A percentile compares a stretch with the other conserved stretches of the same genome.
Evolutionary conservation across 2,113 vertebrate genomes (phyloP).

Genomic region (Notothenia coriiceps): DNA sequence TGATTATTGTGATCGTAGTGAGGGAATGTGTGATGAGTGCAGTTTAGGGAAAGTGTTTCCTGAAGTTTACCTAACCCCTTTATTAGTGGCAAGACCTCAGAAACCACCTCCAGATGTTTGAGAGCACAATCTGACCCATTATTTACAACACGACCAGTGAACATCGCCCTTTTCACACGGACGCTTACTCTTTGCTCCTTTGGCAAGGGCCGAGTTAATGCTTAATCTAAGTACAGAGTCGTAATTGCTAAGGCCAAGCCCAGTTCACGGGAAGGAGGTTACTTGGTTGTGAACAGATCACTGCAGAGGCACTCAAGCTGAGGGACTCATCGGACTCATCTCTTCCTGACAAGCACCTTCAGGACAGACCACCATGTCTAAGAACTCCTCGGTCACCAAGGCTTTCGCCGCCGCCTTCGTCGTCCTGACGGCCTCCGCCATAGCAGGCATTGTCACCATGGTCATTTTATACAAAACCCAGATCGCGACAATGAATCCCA

Average conservation of each 20-base stretch:
- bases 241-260: constrained; percentile 61
- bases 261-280: constrained; percentile 69
- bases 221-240: constrained; percentile 69
- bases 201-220: constrained; percentile 76
- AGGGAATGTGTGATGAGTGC: constrained; percentile 38
- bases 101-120: constrained; percentile 78
- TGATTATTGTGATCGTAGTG: constrained; percentile 12
- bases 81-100: constrained; percentile 57
- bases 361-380: constrained; percentile 81
- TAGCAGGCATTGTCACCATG: constrained; percentile 86
- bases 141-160: constrained; percentile 50
- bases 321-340: constrained; percentile 25
- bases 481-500: constrained; percentile 33
- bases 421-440: constrained; percentile 74
- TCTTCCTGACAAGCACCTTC: constrained; percentile 11
- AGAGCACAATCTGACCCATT: constrained; percentile 48
- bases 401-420: constrained; percentile 73
- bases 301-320: constrained; percentile 10
- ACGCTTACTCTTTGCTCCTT: constrained; percentile 64
- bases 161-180: constrained; percentile 53
- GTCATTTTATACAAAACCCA: constrained; percentile 82
- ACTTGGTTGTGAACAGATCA: constrained; percentile 35
- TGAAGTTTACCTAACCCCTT: constrained; percentile 55
- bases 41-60: constrained; percentile 33
- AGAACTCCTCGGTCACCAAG: constrained; percentile 85